Conservation (phyloP, 1,140 invertebrate genomes). For the Drosophila santomea region DNA sequence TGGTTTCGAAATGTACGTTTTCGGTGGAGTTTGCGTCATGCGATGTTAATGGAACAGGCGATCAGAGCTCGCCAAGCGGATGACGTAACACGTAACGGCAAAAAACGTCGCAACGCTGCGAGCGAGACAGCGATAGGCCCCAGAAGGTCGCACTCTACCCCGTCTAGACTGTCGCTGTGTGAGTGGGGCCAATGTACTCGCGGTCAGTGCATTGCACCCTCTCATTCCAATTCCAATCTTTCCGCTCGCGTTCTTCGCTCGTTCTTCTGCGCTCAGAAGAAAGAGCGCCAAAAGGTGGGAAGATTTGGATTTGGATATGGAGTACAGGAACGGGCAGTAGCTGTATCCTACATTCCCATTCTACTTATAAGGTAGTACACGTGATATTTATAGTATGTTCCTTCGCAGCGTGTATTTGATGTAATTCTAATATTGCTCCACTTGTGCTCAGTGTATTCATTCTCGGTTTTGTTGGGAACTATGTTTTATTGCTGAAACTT, state of each 20-base stretch:
- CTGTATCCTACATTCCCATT: no score
- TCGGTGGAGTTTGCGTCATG: conserved; percentile 79
- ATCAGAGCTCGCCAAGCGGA: conserved; percentile 39
- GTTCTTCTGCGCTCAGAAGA: conserved; percentile 10
- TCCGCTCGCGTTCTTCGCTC: conserved; percentile 21
- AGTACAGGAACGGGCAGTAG: neutral
- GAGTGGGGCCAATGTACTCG: conserved; percentile 62
- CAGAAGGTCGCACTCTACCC: conserved; percentile 41
- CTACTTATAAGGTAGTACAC: neutral
- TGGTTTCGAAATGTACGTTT: conserved; percentile 71
- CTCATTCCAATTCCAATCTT: conserved; percentile 6
- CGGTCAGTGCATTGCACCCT: conserved; percentile 65
- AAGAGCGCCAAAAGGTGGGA: neutral
- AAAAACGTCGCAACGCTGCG: conserved; percentile 31
- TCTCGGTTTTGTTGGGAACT: no score
- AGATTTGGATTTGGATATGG: neutral
- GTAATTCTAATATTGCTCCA: neutral
- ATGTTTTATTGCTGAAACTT: neutral
- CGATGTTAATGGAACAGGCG: conserved; percentile 80
- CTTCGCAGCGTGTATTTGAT: no score
- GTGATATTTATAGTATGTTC: no score
- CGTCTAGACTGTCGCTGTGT: conserved; percentile 6
- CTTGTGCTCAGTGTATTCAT: no score
- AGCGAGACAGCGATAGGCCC: conserved; percentile 46
- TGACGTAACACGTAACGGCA: conserved; percentile 68